These are phyloP conservation scores for Mechanitis messenoides DNA, from an alignment of 2,888 invertebrate genomes.

Conservation along the genomic window DNA sequence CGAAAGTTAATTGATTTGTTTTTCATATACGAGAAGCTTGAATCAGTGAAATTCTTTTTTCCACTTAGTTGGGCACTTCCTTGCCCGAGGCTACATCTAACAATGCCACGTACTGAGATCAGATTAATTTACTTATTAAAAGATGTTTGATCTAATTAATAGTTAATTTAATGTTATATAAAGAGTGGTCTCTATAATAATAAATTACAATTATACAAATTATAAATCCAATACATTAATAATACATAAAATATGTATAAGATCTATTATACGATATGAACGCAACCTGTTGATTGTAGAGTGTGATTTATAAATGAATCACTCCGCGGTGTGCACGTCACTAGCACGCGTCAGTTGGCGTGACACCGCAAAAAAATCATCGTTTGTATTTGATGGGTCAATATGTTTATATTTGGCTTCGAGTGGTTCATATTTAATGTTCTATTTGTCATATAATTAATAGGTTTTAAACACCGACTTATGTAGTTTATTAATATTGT, in stretches of 20 bases:
- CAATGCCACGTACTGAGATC: conserved; percentile 27
- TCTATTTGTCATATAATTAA: neutral
- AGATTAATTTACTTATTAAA: neutral
- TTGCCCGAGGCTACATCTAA: conserved; percentile 48
- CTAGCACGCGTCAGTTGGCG: conserved; percentile 4
- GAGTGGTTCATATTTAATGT: neutral
- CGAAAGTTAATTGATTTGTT: conserved; percentile 62
- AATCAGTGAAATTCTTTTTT: conserved; percentile 52
- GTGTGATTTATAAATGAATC: conserved; percentile 13
- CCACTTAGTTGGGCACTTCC: conserved; percentile 56
- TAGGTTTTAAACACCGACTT: neutral
- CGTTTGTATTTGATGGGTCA: conserved; percentile 9
- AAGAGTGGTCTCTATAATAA: too few relatives aligned
- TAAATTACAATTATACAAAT: too few relatives aligned
- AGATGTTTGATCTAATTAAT: too few relatives aligned
- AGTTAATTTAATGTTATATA: too few relatives aligned
- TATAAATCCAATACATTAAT: too few relatives aligned
- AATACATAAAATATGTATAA: too few relatives aligned
- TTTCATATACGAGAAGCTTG: conserved; percentile 53
- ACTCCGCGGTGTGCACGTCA: conserved; percentile 10
- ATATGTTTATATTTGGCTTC: neutral
- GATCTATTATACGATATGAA: neutral
- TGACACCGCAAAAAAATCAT: conserved; percentile 11
- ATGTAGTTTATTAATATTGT: too few relatives aligned
- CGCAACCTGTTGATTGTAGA: conserved; percentile 17